Evolutionary conservation across 2,113 vertebrate species (phyloP), one percentile per base, ranked within the genome.

Genomic region (Marmota flaviventris): DNA sequence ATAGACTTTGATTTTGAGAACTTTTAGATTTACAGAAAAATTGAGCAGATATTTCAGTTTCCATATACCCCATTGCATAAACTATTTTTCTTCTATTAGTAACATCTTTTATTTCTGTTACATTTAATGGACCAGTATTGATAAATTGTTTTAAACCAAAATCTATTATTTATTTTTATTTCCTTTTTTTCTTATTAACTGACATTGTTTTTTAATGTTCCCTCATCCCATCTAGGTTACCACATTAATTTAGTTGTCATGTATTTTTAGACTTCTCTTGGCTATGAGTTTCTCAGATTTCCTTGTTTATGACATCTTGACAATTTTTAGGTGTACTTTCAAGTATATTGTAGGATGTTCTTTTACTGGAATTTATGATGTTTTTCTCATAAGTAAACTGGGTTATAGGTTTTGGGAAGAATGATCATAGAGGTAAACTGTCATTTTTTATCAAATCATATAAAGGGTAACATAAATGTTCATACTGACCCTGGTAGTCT

Each of bases 361-460:
- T 48, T 70, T 86, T 27, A 32, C 45, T 45, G 14, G 27, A 58
- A 63, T 61, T 79, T 84, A 11, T 84, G 14, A 67, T 85, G 11
- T 48, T 92, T 86, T 83, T 78, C 51, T 93, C 29, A 81, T 76
- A 18, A 86, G 48, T 77, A 70, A 34, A 20, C 29, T 82, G 70
- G 22, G 5, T 53, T 83, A 45, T 65, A 61, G 42, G 24, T 72
- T 42, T 84, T 37, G 8, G 8, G 8, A 18, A 70, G 27, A 78
- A 93, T 89, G 22, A 63, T 53, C 51, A 84, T 42, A 63, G 61
- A 89, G 18, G 14, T 93, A 24, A 78, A 95, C 20, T 87, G n/a
- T 20, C 37, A 72, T 45, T 91, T 87, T 94, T 88, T 17, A 72
- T 77, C 22, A 91, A 79, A 83, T 61, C 25, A 63, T 63, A 34